These are phyloP conservation scores for Eulemur rufifrons DNA, from an alignment of 2,113 vertebrate genomes.

Conservation along the genomic window DNA sequence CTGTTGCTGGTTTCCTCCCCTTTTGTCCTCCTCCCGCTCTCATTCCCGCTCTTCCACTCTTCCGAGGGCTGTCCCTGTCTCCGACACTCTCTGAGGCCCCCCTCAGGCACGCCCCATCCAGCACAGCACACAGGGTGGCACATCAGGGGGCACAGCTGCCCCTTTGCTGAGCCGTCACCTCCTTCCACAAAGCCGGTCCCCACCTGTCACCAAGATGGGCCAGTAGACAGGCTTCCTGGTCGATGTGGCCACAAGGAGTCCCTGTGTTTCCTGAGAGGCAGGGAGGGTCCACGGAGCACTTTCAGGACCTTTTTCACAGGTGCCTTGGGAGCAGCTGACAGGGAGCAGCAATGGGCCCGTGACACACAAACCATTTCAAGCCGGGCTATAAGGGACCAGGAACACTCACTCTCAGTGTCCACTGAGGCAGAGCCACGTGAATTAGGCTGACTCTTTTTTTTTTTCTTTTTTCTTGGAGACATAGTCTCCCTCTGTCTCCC, in stretches of 20 bases:
- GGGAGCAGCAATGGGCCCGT: background rate
- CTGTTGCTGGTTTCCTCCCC: background rate
- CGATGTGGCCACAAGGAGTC: background rate
- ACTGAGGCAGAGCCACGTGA: background rate
- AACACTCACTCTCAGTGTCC: background rate
- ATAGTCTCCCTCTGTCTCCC: no score
- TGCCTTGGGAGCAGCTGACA: background rate
- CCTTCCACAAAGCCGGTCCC: background rate
- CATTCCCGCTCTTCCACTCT: background rate
- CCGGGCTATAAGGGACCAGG: background rate
- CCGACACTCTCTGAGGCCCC: background rate
- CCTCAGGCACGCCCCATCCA: background rate
- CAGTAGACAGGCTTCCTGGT: background rate
- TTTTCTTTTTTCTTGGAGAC: no score
- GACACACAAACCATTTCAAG: background rate
- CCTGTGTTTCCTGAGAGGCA: background rate
- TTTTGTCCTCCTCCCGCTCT: background rate
- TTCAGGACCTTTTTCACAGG: background rate
- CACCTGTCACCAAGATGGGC: background rate
- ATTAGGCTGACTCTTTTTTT: background rate
- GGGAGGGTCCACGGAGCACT: background rate
- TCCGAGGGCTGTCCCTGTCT: background rate
- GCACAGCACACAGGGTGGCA: background rate
- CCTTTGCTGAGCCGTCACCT: background rate
- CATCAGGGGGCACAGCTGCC: background rate